Evolutionary conservation across 2,888 invertebrate species (phyloP).

Genomic region (Thera britannica): DNA sequence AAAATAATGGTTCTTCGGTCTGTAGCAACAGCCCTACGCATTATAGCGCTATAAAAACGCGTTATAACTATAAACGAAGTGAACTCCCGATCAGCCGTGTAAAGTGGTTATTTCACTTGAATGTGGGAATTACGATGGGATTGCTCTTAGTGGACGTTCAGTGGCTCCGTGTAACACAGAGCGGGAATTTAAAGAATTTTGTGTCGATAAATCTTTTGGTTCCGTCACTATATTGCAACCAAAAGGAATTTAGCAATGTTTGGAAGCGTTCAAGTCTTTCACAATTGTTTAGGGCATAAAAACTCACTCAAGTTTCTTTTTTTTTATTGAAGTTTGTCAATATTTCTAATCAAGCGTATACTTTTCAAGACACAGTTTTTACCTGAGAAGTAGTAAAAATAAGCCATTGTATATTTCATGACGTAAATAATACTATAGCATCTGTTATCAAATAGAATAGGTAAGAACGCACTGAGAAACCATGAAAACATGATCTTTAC

Average conservation of each 20-base stretch:
- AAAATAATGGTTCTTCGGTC: not conserved
- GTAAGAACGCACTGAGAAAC: not conserved
- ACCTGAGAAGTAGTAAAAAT: too few species aligned
- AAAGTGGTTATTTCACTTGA: slow-evolving; percentile 53
- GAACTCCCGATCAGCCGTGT: slow-evolving; percentile 66
- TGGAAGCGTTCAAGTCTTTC: too few species aligned
- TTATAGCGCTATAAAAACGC: slow-evolving; percentile 73
- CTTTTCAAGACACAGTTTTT: too few species aligned
- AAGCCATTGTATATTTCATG: too few species aligned
- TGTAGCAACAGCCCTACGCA: not conserved
- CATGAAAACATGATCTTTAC: not conserved
- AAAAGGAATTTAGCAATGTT: too few species aligned
- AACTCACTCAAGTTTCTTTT: too few species aligned
- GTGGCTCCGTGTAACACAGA: slow-evolving; percentile 16
- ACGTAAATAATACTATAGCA: too few species aligned
- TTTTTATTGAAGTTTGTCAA: too few species aligned
- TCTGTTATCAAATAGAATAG: slow-evolving; percentile 2
- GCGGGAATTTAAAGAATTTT: not conserved
- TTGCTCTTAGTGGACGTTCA: slow-evolving; percentile 32
- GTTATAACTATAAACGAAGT: slow-evolving; percentile 77
- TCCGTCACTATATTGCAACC: too few species aligned
- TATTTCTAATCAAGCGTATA: too few species aligned
- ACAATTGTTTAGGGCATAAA: too few species aligned
- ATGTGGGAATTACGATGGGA: slow-evolving; percentile 45
- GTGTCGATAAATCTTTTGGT: too few species aligned